Percentiles rank a stretch among this genome's conserved stretches.
Conservation (phyloP, 2,797 vertebrate species). For the Falco biarmicus region DNA sequence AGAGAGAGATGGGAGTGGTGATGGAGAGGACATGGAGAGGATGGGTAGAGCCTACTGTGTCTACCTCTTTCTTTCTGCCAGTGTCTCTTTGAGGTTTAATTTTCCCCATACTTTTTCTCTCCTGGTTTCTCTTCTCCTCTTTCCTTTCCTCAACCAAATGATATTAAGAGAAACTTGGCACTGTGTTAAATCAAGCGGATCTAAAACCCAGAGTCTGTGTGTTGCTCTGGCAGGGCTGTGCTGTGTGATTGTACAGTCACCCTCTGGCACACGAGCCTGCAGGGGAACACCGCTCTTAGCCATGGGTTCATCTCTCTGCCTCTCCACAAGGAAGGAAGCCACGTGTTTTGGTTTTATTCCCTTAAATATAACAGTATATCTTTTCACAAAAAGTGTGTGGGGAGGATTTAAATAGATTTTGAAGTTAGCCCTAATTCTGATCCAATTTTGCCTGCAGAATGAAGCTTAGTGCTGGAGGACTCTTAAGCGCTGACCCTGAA, state of each 20-base stretch:
- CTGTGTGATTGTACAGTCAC: background rate
- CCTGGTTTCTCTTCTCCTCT: background rate
- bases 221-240: background rate
- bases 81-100: background rate
- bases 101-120: fast-evolving
- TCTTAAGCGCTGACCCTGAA: background rate
- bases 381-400: background rate
- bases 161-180: background rate
- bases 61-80: background rate
- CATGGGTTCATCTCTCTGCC: background rate
- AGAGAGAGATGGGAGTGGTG: too few species aligned
- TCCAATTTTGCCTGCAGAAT: background rate
- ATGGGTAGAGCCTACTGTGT: background rate
- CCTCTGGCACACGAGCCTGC: fast-evolving
- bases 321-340: background rate
- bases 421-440: background rate
- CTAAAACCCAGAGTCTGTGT: background rate
- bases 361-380: background rate
- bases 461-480: background rate
- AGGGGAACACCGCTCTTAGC: background rate
- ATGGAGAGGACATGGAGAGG: background rate
- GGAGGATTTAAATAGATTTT: background rate
- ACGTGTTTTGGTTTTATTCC: background rate
- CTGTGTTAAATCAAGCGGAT: background rate
- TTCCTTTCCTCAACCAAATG: background rate